These are phyloP conservation scores for Ophion obscuratus DNA, from an alignment of 2,888 invertebrate genomes.

Conservation along the genomic window DNA sequence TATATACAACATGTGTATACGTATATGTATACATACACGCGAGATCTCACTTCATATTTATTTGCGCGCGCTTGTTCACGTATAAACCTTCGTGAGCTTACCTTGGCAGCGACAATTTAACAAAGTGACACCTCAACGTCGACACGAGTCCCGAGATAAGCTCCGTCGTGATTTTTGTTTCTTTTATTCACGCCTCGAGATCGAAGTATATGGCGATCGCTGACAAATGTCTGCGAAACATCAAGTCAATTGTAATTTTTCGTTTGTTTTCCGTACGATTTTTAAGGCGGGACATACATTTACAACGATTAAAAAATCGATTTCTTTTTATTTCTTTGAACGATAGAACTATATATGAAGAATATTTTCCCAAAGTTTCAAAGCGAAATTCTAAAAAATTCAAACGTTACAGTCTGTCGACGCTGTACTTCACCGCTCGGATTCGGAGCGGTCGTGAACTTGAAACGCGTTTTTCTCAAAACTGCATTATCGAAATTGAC, in stretches of 20 bases:
- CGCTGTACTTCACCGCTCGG: too few relatives aligned
- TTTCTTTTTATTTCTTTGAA: too few relatives aligned
- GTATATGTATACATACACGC: constrained; percentile 7
- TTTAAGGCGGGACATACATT: too few relatives aligned
- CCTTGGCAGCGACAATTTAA: constrained; percentile 34
- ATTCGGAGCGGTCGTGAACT: too few relatives aligned
- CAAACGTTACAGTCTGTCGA: too few relatives aligned
- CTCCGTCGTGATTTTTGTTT: constrained; percentile 2
- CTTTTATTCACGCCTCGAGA: neutral
- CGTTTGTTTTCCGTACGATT: neutral
- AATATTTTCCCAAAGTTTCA: too few relatives aligned
- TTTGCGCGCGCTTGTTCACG: neutral
- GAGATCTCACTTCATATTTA: constrained; percentile 17
- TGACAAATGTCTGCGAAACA: neutral
- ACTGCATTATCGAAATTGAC: too few relatives aligned
- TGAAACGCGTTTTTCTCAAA: too few relatives aligned
- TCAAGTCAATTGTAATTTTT: neutral
- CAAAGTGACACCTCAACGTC: constrained; percentile 46
- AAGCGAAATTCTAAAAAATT: too few relatives aligned
- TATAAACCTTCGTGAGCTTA: constrained; percentile 17
- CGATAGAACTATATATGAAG: too few relatives aligned
- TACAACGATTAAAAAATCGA: too few relatives aligned
- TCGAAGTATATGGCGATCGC: neutral
- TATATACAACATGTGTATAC: neutral
- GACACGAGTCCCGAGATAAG: constrained; percentile 50